Base-by-base conservation (phyloP, 2,797 vertebrate species). In the Dendrocincla fuliginosa region DNA sequence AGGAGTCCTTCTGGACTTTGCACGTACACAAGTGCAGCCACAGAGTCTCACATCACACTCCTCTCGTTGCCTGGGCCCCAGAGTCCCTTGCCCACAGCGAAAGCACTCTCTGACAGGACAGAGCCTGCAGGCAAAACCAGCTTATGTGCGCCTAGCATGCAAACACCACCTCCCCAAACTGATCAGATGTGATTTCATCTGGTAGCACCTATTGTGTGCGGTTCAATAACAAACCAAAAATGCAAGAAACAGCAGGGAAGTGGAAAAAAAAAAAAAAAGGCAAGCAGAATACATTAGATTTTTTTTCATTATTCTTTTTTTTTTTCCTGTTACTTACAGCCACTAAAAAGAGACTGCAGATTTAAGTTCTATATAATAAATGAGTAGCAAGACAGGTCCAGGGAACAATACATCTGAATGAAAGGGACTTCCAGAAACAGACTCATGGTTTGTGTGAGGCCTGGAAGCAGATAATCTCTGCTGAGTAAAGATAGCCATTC, bases 391-490 rank as follows among this genome's bases (percentile, higher is more conserved):
- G 63, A 55, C 57, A 92, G 80, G 71, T 59, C 46, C 42, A 44
- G 59, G 47, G 70, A 83, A 92, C 87, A 87, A 95, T 69, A 71
- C 30, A 91, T 87, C 84, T 89, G 89, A 94, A 78, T 52, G 35
- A 91, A 91, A 93, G 89, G 73, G 46, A 91, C 84, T 88, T 95
- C 91, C 84, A 96, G 63, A 96, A 96, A 77, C 57, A 86, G 61
- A 39, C 65, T 94, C 18, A 18, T 30, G 33, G 3, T 70, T 91
- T 80, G 63, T 79, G 35, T 79, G 41, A 79, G 63, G 84, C 74
- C 93, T 95, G 73, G 89, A 96, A 97, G 59, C 73, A 69, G 70
- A 93, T 97, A 97, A 96, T 96, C 94, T 96, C 89, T 94, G 73
- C 91, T 91, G 57, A 90, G 95, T 94, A 94, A 98, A 97, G 96